Evolutionary conservation across 2,113 vertebrate genomes (phyloP).

Genomic region (Cyphomyrus discorhynchus): DNA sequence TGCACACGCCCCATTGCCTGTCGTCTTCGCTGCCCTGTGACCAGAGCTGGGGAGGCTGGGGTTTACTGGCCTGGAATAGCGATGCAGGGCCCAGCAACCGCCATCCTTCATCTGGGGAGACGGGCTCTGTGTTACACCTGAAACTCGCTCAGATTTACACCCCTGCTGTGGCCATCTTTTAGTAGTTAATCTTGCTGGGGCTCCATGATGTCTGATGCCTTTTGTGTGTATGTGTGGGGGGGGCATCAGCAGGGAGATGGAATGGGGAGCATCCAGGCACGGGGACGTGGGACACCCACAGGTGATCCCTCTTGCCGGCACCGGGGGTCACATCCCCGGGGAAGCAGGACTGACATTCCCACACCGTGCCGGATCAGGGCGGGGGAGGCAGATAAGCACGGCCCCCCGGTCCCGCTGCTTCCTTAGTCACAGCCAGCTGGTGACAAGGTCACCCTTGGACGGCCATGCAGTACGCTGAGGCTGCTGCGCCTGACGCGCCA

Average conservation of each 20-base stretch:
- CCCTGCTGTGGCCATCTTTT: constrained; percentile 50
- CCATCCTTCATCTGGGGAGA: constrained; percentile 56
- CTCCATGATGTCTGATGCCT: constrained; percentile 37
- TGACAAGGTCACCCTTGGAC: neutral
- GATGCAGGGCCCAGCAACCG: constrained; percentile 19
- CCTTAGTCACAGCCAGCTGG: neutral
- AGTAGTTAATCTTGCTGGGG: constrained; percentile 58
- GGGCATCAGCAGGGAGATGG: constrained; percentile 55
- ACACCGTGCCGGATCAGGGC: neutral
- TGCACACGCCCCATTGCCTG: constrained; percentile 18
- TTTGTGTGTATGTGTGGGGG: constrained; percentile 25
- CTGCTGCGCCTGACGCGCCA: neutral
- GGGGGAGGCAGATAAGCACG: neutral
- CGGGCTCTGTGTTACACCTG: constrained; percentile 53
- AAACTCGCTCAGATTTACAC: constrained; percentile 58
- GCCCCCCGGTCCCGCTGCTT: neutral
- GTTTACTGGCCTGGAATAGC: constrained; percentile 45
- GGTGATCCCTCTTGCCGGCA: constrained; percentile 6
- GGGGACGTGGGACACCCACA: constrained; percentile 43
- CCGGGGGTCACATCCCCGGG: neutral
- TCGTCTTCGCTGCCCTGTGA: neutral
- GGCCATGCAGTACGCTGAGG: neutral
- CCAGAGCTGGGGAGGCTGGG: constrained; percentile 31
- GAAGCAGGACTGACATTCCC: neutral
- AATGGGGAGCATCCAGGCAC: constrained; percentile 46